Conservation (phyloP, 2,888 invertebrate species). For the Autographa gamma region DNA sequence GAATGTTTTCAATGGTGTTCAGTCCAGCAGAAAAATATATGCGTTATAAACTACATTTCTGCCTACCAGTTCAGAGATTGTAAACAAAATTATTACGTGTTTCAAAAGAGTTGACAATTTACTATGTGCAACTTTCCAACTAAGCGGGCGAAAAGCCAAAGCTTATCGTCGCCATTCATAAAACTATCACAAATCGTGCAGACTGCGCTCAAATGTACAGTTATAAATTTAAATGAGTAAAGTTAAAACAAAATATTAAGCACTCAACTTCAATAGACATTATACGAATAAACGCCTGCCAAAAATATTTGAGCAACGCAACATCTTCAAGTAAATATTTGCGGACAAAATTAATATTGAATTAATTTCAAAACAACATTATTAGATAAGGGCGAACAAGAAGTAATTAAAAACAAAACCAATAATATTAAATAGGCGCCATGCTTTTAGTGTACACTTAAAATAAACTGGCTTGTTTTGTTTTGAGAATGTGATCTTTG, state of each 20-base stretch:
- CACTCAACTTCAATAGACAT: background rate
- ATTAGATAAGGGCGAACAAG: conserved; percentile 32
- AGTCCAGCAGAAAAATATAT: too few relatives aligned
- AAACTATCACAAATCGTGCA: background rate
- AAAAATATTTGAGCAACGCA: conserved; percentile 16
- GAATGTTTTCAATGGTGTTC: too few relatives aligned
- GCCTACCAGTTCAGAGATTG: too few relatives aligned
- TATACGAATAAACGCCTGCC: conserved; percentile 12
- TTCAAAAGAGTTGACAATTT: background rate
- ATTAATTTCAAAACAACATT: conserved; percentile 20
- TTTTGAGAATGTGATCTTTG: conserved; percentile 23
- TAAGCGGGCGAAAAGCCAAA: background rate
- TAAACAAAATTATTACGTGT: background rate
- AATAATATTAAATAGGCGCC: conserved; percentile 39
- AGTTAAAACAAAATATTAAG: background rate
- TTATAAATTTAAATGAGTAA: conserved; percentile 3
- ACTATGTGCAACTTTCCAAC: background rate
- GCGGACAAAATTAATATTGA: conserved; percentile 10
- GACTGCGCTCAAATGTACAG: background rate
- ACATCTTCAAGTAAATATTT: conserved; percentile 3
- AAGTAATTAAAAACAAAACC: conserved; percentile 48
- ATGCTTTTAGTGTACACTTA: conserved; percentile 44
- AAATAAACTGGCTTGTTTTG: conserved; percentile 41
- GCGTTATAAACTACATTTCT: too few relatives aligned
- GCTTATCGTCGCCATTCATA: conserved; percentile 2